Evolutionary conservation across 2,797 vertebrate genomes (phyloP).

Genomic region (Cygnus olor): DNA sequence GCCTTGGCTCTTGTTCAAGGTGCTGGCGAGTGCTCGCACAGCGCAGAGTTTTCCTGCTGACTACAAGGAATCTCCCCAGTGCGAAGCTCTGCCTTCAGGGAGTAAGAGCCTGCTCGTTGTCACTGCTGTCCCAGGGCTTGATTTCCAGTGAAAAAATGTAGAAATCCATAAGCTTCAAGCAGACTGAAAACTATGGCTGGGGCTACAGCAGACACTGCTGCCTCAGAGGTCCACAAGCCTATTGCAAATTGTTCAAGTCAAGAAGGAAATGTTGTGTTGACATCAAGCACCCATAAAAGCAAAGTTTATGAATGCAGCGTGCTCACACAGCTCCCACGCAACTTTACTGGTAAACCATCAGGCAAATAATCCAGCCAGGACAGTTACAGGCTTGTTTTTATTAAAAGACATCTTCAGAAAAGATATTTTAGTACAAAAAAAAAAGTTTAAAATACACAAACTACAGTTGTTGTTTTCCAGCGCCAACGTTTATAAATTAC

Average conservation of each 20-base stretch:
- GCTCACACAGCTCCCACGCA: background rate
- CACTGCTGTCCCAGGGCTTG: background rate
- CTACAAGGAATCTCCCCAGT: accelerated
- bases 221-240: accelerated
- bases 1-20: background rate
- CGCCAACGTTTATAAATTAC: slow-evolving; percentile 69
- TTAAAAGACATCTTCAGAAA: slow-evolving; percentile 69
- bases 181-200: background rate
- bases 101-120: background rate
- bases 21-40: background rate
- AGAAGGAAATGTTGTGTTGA: background rate
- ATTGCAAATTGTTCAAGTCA: background rate
- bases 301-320: background rate
- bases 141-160: background rate
- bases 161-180: background rate
- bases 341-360: background rate
- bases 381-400: slow-evolving; percentile 42
- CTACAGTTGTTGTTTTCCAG: background rate
- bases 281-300: background rate
- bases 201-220: background rate
- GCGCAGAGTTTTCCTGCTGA: background rate
- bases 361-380: background rate
- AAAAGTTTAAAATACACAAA: slow-evolving; percentile 51
- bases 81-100: background rate
- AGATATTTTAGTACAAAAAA: slow-evolving; percentile 60